Conservation (phyloP, 2,113 vertebrate genomes). For the Thunnus maccoyii region DNA sequence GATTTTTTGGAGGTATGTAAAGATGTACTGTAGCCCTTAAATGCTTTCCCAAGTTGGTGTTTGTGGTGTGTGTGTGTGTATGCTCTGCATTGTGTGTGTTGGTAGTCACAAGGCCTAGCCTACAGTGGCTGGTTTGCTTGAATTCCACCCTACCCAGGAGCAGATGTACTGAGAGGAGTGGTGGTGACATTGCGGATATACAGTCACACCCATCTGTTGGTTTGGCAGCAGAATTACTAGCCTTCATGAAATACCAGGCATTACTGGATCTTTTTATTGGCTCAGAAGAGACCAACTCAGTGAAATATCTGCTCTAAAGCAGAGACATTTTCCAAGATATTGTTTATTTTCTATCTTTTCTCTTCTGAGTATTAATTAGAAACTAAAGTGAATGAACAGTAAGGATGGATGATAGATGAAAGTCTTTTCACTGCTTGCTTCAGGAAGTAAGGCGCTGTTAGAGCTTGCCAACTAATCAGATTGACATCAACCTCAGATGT, state of each 20-base stretch:
- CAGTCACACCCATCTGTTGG: conserved; percentile 70
- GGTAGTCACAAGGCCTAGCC: conserved; percentile 55
- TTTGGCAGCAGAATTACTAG: conserved; percentile 60
- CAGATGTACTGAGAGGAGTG: conserved; percentile 57
- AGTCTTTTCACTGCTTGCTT: conserved; percentile 12
- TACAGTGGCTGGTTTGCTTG: conserved; percentile 50
- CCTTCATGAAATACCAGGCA: conserved; percentile 57
- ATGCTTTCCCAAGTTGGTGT: background rate
- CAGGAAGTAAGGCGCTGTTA: conserved; percentile 23
- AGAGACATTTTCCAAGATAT: background rate
- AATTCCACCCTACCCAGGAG: conserved; percentile 63
- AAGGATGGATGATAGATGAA: background rate
- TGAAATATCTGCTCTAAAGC: background rate
- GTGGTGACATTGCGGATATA: conserved; percentile 53
- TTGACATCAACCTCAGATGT: conserved; percentile 47
- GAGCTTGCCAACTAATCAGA: conserved; percentile 42
- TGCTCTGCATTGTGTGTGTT: conserved; percentile 28
- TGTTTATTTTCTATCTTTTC: background rate
- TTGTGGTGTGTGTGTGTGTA: conserved; percentile 5
- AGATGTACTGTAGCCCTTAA: conserved; percentile 1
- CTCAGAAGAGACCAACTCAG: conserved; percentile 8
- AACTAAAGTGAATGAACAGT: background rate
- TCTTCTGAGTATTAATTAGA: background rate
- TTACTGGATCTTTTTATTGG: conserved; percentile 30
- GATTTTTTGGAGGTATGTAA: conserved; percentile 12